Evolutionary conservation across 2,888 invertebrate species (phyloP).

Genomic region (Plutella xylostella): DNA sequence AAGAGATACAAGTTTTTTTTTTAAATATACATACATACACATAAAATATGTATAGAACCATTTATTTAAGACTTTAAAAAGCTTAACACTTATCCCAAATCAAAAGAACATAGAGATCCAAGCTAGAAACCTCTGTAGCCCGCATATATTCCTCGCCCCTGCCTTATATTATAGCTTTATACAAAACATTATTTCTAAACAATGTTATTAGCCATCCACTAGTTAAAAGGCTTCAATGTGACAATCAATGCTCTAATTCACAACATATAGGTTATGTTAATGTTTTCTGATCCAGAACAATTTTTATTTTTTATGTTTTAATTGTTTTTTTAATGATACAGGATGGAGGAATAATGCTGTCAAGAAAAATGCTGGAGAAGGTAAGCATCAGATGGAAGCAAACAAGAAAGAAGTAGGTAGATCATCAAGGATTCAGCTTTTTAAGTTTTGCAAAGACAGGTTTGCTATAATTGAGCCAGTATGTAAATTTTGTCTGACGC

Average conservation of each 20-base stretch:
- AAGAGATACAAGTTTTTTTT: no score
- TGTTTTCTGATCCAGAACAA: conserved; percentile 56
- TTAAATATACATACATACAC: background rate
- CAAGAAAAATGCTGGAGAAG: background rate
- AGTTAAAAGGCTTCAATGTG: conserved; percentile 37
- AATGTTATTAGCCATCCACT: conserved; percentile 44
- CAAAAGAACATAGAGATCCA: background rate
- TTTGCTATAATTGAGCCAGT: background rate
- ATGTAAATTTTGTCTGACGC: background rate
- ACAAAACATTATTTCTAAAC: conserved; percentile 37
- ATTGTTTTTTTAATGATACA: conserved; percentile 12
- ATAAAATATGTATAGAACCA: background rate
- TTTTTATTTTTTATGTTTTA: conserved; percentile 46
- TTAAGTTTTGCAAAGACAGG: background rate
- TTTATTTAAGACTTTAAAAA: background rate
- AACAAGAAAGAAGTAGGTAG: background rate
- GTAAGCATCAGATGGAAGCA: conserved; percentile 1
- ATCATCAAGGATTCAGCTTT: no score
- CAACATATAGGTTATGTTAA: conserved; percentile 21
- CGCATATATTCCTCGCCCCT: conserved; percentile 43
- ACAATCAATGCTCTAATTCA: conserved; percentile 5
- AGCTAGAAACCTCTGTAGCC: conserved; percentile 29
- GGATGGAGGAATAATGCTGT: conserved; percentile 36
- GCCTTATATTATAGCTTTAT: conserved; percentile 16
- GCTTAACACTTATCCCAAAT: background rate